Percentiles rank a stretch among this genome's conserved stretches.
Conservation (phyloP, 2,113 vertebrate species). For the Erythrolamprus reginae region DNA sequence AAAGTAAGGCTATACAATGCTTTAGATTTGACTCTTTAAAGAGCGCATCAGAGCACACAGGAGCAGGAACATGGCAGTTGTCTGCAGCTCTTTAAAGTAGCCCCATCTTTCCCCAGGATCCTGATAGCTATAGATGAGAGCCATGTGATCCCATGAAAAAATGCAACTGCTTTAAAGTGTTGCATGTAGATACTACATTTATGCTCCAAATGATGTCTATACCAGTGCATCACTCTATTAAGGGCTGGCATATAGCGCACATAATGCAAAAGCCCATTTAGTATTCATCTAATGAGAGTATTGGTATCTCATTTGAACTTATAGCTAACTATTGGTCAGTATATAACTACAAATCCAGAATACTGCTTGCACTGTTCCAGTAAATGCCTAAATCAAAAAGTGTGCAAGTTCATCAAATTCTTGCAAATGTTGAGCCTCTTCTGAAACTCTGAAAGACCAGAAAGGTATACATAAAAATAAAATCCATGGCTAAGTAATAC, state of each 20-base stretch:
- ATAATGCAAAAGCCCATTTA: background rate
- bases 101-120: background rate
- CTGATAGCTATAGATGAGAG: background rate
- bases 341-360: background rate
- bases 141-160: background rate
- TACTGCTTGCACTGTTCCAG: background rate
- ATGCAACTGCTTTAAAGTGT: background rate
- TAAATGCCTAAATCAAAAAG: background rate
- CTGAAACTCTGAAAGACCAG: background rate
- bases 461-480: slow-evolving; percentile 6
- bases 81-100: background rate
- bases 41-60: background rate
- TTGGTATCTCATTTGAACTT: background rate
- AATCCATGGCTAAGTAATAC: background rate
- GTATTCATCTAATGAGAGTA: accelerated
- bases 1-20: background rate
- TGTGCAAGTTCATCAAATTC: background rate
- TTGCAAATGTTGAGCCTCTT: background rate
- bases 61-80: background rate
- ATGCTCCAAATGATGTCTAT: background rate
- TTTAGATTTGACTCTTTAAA: background rate
- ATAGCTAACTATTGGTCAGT: background rate
- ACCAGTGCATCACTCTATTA: background rate
- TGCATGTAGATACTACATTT: background rate
- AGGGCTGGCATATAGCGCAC: background rate